phyloP scores from a whole-genome alignment of 1,140 invertebrate genomes.

The Phymorhynchus buccinoides region DNA sequence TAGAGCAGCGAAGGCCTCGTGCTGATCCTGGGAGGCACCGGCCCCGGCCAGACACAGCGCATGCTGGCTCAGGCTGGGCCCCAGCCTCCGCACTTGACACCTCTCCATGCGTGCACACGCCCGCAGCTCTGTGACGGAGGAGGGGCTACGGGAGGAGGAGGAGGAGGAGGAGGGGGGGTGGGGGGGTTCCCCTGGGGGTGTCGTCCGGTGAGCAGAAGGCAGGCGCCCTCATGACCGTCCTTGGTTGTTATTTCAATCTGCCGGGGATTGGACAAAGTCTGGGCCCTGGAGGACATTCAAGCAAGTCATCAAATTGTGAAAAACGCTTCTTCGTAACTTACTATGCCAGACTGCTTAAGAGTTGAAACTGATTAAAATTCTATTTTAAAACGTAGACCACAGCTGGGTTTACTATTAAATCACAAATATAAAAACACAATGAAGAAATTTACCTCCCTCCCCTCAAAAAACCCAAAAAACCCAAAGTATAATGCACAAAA shows the following conservation, averaged over 20 bases:
- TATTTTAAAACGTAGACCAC: too few species aligned
- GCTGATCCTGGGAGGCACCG: neutral
- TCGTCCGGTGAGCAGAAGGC: neutral
- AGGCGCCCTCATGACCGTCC: neutral
- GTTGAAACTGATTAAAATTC: too few species aligned
- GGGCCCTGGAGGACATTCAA: neutral
- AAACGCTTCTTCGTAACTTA: too few species aligned
- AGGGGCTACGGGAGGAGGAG: too few species aligned
- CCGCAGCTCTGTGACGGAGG: neutral
- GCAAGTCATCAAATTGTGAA: neutral
- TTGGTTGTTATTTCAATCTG: neutral
- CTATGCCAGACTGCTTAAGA: too few species aligned
- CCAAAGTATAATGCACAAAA: too few species aligned
- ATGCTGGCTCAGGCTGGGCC: neutral
- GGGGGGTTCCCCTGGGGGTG: neutral
- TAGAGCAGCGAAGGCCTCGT: neutral
- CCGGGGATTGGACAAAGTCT: neutral
- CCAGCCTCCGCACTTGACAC: neutral
- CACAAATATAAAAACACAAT: too few species aligned
- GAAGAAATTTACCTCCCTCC: too few species aligned
- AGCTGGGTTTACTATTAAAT: too few species aligned
- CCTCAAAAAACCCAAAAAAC: too few species aligned
- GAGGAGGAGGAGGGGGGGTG: neutral
- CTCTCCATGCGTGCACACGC: neutral
- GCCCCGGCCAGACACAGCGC: neutral